phyloP scores from a whole-genome alignment of 1,140 invertebrate species.

The Phthorimaea operculella region DNA sequence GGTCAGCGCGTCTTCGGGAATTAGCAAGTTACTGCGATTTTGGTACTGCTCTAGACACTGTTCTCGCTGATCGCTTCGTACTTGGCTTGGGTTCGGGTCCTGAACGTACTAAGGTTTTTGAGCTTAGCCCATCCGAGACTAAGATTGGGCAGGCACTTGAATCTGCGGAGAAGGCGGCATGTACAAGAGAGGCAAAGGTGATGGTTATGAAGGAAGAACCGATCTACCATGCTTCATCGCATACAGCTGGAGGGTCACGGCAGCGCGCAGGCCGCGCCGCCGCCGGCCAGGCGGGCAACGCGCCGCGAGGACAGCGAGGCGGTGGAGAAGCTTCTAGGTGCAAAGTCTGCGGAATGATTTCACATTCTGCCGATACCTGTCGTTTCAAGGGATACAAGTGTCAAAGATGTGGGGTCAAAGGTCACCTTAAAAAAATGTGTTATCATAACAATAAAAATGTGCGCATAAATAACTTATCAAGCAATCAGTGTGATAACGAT shows the following conservation, averaged over 20 bases:
- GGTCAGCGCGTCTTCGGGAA: slow-evolving; percentile 11
- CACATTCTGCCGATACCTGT: background rate
- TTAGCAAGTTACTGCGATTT: slow-evolving; percentile 9
- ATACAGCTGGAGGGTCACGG: background rate
- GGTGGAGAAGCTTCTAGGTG: background rate
- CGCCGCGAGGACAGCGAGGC: background rate
- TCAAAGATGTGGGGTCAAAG: slow-evolving; percentile 4
- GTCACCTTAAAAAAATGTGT: slow-evolving; percentile 9
- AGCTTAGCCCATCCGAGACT: background rate
- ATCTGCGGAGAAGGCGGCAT: slow-evolving; percentile 7
- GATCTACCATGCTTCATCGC: background rate
- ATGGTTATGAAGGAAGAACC: slow-evolving; percentile 8
- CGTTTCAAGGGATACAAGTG: slow-evolving; percentile 1
- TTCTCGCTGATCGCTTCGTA: background rate
- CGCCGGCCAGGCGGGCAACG: background rate
- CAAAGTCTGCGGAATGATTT: slow-evolving; percentile 4
- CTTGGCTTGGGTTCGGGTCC: no score
- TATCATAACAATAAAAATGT: background rate
- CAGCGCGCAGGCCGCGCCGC: background rate
- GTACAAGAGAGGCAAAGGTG: background rate
- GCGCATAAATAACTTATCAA: no score
- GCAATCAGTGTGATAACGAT: no score
- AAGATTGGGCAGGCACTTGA: slow-evolving; percentile 2
- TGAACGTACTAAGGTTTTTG: no score
- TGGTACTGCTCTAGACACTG: slow-evolving; percentile 4